Evolutionary conservation across 2,113 vertebrate species (phyloP).

Genomic region (Holacanthus passer): DNA sequence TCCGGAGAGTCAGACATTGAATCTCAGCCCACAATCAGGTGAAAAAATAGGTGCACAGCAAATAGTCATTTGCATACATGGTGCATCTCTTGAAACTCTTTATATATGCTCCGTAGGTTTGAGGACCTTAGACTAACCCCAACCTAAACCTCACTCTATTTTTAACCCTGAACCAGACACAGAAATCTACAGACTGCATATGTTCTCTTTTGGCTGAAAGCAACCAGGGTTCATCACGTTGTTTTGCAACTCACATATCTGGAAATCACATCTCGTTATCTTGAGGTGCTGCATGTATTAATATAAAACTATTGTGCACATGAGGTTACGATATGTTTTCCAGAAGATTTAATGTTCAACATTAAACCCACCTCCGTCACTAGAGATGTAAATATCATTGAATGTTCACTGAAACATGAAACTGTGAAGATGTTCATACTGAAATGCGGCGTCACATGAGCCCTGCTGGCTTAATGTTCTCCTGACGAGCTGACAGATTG

Average conservation of each 20-base stretch:
- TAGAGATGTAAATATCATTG: neutral
- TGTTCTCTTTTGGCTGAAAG: neutral
- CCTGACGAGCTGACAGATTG: neutral
- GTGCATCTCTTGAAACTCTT: neutral
- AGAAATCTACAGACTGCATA: neutral
- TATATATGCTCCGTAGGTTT: neutral
- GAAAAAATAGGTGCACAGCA: neutral
- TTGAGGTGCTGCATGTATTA: neutral
- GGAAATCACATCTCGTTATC: conserved; percentile 10
- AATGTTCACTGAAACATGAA: neutral
- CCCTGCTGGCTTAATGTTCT: neutral
- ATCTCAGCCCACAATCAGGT: neutral
- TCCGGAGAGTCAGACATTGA: conserved; percentile 2
- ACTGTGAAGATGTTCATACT: neutral
- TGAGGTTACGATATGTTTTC: neutral
- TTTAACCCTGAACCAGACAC: conserved; percentile 15
- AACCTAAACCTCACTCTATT: conserved; percentile 13
- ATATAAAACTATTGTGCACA: neutral
- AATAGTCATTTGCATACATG: neutral
- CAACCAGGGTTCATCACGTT: neutral
- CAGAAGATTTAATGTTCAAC: neutral
- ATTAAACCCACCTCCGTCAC: neutral
- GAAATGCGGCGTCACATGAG: conserved; percentile 5
- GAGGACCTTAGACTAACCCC: neutral
- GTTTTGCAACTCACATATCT: neutral